Conservation (phyloP, 1,140 invertebrate genomes). For the Lordiphosa collinella region DNA sequence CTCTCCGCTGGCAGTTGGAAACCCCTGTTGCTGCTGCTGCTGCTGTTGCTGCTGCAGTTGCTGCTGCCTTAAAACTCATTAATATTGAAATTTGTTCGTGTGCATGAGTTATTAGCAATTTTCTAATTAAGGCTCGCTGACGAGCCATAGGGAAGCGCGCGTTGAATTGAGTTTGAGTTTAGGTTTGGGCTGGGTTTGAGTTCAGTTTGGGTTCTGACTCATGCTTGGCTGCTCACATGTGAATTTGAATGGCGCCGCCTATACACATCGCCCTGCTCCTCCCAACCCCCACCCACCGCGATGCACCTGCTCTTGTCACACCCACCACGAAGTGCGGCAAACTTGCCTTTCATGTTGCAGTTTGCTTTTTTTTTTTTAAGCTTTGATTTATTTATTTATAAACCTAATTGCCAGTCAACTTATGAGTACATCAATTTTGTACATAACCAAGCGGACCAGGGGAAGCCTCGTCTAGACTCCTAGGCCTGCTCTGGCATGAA, state of each 20-base stretch:
- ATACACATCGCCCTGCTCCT: background rate
- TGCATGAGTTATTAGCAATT: slow-evolving; percentile 78
- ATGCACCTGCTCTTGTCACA: slow-evolving; percentile 53
- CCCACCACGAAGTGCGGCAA: slow-evolving; percentile 24
- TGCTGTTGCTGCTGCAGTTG: slow-evolving; percentile 22
- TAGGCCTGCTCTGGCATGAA: too few species aligned
- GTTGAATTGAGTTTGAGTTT: background rate
- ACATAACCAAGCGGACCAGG: background rate
- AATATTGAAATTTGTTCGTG: slow-evolving; percentile 78
- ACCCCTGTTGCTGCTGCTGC: slow-evolving; percentile 10
- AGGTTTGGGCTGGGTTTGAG: background rate
- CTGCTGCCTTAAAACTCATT: slow-evolving; percentile 65
- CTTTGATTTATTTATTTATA: slow-evolving; percentile 75
- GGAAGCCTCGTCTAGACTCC: too few species aligned
- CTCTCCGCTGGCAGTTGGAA: slow-evolving; percentile 28
- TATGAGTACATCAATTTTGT: slow-evolving; percentile 52
- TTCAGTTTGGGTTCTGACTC: slow-evolving; percentile 26
- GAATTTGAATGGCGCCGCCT: slow-evolving; percentile 52
- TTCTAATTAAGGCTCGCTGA: slow-evolving; percentile 71
- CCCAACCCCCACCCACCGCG: too few species aligned
- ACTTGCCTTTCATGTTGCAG: slow-evolving; percentile 13
- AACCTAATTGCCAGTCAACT: slow-evolving; percentile 61
- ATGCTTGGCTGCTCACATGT: slow-evolving; percentile 71
- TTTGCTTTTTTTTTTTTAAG: background rate
- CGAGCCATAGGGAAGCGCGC: slow-evolving; percentile 22